A percentile compares a stretch with the other conserved stretches of the same genome.
phyloP scores from a whole-genome alignment of 2,888 invertebrate genomes.

The Himalopsyche kuldschensis region DNA sequence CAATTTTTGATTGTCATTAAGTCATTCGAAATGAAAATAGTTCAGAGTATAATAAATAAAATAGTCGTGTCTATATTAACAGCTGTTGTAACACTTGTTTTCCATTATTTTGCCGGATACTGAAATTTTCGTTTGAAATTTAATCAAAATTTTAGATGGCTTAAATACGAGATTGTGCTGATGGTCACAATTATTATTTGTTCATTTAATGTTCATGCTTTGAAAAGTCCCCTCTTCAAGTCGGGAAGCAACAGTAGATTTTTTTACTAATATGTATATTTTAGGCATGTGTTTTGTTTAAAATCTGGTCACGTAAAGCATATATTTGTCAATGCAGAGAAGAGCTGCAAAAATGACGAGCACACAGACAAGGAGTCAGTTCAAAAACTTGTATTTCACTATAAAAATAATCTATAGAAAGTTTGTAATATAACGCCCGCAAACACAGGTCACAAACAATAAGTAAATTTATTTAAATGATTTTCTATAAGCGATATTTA shows the following conservation, averaged over 20 bases:
- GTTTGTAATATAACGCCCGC: background rate
- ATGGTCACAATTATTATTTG: too few relatives aligned
- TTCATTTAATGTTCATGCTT: background rate
- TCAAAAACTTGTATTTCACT: background rate
- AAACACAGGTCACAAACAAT: background rate
- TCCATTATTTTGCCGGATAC: too few relatives aligned
- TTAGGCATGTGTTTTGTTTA: background rate
- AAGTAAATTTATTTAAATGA: too few relatives aligned
- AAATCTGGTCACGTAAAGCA: background rate
- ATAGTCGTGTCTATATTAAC: too few relatives aligned
- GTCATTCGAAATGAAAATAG: too few relatives aligned
- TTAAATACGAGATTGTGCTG: too few relatives aligned
- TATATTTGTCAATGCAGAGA: background rate
- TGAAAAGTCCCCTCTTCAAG: background rate
- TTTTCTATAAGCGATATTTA: too few relatives aligned
- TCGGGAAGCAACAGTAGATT: background rate
- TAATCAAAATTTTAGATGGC: too few relatives aligned
- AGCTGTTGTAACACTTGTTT: too few relatives aligned
- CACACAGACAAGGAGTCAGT: background rate
- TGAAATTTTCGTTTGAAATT: too few relatives aligned
- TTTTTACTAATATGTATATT: background rate
- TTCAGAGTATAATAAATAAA: too few relatives aligned
- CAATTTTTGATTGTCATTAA: background rate
- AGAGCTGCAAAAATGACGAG: background rate
- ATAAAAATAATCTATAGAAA: background rate